Base-by-base conservation (phyloP, 2,797 vertebrate species). In the Sebastes kiyomatsui region DNA sequence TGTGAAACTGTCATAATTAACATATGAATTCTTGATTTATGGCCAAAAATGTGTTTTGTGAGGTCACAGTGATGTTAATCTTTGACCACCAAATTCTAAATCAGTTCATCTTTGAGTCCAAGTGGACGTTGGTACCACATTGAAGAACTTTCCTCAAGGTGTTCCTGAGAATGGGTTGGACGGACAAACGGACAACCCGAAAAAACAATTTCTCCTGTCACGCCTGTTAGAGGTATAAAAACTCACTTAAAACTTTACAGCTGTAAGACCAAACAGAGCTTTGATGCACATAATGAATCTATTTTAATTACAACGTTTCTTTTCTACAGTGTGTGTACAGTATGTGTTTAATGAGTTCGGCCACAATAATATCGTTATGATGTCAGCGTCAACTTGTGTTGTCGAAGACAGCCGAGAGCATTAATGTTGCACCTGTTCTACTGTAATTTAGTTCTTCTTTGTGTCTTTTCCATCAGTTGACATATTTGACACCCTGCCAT, bases 181-280 rank as follows among this genome's bases (percentile, higher is more conserved):
- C 0, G 5, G 14, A 42, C 13, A 42, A 42, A 42, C 2, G 5
- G 38, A 42, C 38, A 42, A 42, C 0, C 2, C 6, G 3, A 46
- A 46, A 46, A 46, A 18, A 46, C 3, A 3, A 46, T 46, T 38
- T 0, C 38, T 42, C 38, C 6, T 1, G 38, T 1, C 13, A 42
- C 14, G 14, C 38, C 38, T 42, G 0, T 42, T 38, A 38, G 13
- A 38, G 35, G 12, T 38, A 38, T 38, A 38, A 16, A 42, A 42
- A 42, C 42, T 1, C 0, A 46, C 10, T 60, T 1, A 60, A 52
- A 49, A 23, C 2, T 1, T 16, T 12, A 18, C 18, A 59, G 54
- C 55, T 42, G 23, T 6, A 18, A 73, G 30, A 65, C 2, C 2
- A 27, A 27, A 65, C 22, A 6, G 30, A 65, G 18, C 46, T 74